phyloP scores from a whole-genome alignment of 2,888 invertebrate genomes.

The Cylindroiulus punctatus region DNA sequence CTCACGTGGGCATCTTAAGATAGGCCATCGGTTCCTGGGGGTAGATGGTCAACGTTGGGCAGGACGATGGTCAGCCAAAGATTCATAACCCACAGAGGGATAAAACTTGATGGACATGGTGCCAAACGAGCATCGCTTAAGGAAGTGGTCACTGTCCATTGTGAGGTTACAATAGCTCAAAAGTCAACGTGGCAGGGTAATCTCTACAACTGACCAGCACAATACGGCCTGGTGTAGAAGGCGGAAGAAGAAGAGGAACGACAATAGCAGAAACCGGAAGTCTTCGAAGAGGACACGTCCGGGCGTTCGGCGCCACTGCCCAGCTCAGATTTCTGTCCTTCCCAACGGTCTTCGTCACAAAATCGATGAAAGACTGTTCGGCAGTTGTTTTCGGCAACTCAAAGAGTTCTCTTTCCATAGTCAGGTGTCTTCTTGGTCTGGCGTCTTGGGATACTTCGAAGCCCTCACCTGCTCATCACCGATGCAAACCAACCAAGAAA shows the following conservation, averaged over 20 bases:
- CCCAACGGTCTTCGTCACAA: neutral
- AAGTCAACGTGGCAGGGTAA: conserved; percentile 19
- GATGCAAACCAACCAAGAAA: neutral
- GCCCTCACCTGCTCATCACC: neutral
- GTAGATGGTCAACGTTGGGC: neutral
- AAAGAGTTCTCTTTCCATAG: neutral
- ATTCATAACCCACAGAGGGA: neutral
- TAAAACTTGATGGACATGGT: neutral
- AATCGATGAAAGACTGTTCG: neutral
- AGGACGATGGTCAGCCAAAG: neutral
- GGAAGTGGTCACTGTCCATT: neutral
- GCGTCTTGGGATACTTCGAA: too few relatives aligned
- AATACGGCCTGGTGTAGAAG: neutral
- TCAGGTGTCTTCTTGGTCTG: neutral
- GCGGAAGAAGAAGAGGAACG: conserved; percentile 7
- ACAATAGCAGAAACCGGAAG: conserved; percentile 22
- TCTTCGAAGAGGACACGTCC: neutral
- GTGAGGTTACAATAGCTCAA: neutral
- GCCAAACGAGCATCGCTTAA: neutral
- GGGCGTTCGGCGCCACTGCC: neutral
- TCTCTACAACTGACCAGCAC: neutral
- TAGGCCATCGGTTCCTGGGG: neutral
- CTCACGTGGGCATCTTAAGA: neutral
- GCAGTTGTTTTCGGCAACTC: neutral
- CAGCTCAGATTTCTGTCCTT: neutral